Evolutionary conservation across 53 echinoderm and acorn worm genomes (phyloP), one percentile per base, ranked within the genome.

Genomic region (Stichopus horrens): DNA sequence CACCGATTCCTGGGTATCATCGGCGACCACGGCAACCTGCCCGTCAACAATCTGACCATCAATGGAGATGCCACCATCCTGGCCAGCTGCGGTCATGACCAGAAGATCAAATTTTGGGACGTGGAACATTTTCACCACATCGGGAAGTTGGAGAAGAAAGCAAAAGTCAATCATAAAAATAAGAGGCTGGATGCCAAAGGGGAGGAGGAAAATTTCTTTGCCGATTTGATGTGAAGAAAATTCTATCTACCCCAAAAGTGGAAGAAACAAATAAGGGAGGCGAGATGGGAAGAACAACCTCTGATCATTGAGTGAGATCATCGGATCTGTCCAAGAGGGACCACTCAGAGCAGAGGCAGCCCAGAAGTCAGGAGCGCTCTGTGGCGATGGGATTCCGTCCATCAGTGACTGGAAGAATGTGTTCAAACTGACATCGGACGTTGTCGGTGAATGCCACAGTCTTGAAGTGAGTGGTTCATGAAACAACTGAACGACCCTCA

Each of bases 21-120:
- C 59, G 98, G 98, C 7, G 98, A 97, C 63, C 98, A 97, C 54
- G 90, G 88, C 19, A 95, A 90, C 57, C 93, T 95, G 58, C 98
- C 98, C 0, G 86, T 97, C 21, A 95, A 95, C 76, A 90, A 83
- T 63, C 60, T 97, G 20, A 92, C 94, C 2, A 76, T 97, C 6
- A 90, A 94, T 18, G 84, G 84, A 13, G 94, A 94, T 80, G 86
- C 90, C 21, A 83, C 80, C 57, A 53, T 90, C 77, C 91, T 98
- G 9, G 89, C 93, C 7, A 95, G 95, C 77, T 94, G 95, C 65
- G 91, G 95, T 9, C 93, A 94, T 21, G 98, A 98, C 75, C 96
- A 98, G 58, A 93, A 89, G 73, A 93, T 98, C 75, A 93, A 95
- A 86, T 98, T 98, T 89, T 98, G 98, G 98, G 94, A 93, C 63